Base-by-base conservation (phyloP, 2,888 invertebrate genomes). In the Drosophila nr. perissopoda region DNA sequence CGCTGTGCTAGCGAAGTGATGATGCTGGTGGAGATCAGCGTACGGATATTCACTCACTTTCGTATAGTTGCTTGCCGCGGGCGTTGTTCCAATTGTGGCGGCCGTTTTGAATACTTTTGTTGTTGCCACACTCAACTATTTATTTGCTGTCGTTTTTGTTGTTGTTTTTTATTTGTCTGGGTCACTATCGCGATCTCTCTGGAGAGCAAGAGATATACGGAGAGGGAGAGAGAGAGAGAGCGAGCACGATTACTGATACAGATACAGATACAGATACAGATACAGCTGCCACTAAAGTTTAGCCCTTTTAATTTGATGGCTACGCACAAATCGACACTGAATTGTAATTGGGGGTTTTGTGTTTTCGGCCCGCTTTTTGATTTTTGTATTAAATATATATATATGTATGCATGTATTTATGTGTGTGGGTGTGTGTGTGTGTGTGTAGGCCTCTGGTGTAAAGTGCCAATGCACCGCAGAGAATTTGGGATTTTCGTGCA, bases 401-500 rank as follows among this genome's bases (percentile, higher is more conserved):
- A 11, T 16, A 11, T 27, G 54, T 34, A 38, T 25, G 49, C 48
- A 36, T 58, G 31, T 46, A 5, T 67, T 46, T 64, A 16, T 36
- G 25, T 49, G 10, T 48, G 51, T 18, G 58, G 52, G 38, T 57
- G 62, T 48, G 62, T 65, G 54, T 51, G 48, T 54, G 7, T 46
- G 46, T 46, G 46, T 46, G 46, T 46, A 46, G 25, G 46, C 46
- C 58, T 70, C 48, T 66, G 51, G 63, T 51, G 49, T 58, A 49
- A 42, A 46, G 69, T 74, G 67, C 66, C 91, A 89, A 92, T 91
- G 87, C 88, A 91, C 92, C 91, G 79, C 69, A 68, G 92, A 92
- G 91, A 92, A 91, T 92, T 91, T 85, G 88, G 88, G 90, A 92
- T 87, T 92, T 91, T 91, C 84, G 82, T 79, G 38, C 27, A 38